phyloP scores from a whole-genome alignment of 2,888 invertebrate species.

The Agriotes lineatus region DNA sequence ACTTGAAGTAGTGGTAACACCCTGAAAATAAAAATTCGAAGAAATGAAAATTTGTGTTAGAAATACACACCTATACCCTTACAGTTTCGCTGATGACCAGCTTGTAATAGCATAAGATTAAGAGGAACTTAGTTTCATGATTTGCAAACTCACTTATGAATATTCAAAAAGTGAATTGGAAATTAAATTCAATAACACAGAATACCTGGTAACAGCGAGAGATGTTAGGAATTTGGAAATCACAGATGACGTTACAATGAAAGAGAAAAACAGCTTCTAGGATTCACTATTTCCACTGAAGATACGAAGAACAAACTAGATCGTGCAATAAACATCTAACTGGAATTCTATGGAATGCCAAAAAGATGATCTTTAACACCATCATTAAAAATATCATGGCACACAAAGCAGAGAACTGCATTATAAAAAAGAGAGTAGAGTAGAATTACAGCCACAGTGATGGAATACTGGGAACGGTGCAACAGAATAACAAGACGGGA shows the following conservation, averaged over 20 bases:
- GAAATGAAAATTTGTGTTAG: background rate
- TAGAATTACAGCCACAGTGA: background rate
- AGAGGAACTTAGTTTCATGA: background rate
- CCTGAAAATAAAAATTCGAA: background rate
- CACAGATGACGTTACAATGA: background rate
- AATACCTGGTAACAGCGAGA: background rate
- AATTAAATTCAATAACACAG: background rate
- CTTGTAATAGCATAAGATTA: background rate
- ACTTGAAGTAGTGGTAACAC: background rate
- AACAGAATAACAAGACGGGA: too few species aligned
- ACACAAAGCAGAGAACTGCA: too few species aligned
- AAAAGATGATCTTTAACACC: conserved; percentile 1
- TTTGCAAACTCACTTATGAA: background rate
- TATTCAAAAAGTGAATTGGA: background rate
- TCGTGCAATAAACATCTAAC: background rate
- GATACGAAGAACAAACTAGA: conserved; percentile 1
- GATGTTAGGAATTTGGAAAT: too few species aligned
- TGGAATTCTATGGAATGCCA: too few species aligned
- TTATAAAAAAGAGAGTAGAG: background rate
- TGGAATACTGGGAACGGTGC: background rate
- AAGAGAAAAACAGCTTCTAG: background rate
- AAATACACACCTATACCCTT: background rate
- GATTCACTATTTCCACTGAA: background rate
- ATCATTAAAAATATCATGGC: background rate
- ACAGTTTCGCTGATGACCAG: background rate